Evolutionary conservation across 1,140 invertebrate genomes (phyloP).

Genomic region (Oncopeltus fasciatus): DNA sequence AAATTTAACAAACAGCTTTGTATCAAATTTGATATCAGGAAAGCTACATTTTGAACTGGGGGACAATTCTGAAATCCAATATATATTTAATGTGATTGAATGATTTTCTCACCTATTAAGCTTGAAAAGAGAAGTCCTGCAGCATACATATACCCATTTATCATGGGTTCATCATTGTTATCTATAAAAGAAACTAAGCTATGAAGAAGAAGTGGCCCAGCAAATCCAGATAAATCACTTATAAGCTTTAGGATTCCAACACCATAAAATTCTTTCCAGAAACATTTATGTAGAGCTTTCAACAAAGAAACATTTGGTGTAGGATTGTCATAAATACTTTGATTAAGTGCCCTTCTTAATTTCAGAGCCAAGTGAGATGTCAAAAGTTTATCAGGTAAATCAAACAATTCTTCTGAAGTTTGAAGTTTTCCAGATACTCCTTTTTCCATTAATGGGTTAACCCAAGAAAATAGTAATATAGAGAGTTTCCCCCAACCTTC

Average conservation of each 20-base stretch:
- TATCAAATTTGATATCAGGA: too few relatives aligned
- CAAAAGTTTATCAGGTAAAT: slow-evolving; percentile 57
- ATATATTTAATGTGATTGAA: too few relatives aligned
- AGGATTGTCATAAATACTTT: slow-evolving; percentile 11
- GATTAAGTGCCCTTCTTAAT: slow-evolving; percentile 37
- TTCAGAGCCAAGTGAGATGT: slow-evolving; percentile 41
- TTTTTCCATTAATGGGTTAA: slow-evolving; percentile 69
- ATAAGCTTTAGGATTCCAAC: slow-evolving; percentile 78
- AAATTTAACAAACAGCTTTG: too few relatives aligned
- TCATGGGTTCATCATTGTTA: slow-evolving; percentile 45
- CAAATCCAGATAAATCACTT: slow-evolving; percentile 69
- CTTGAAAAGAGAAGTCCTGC: slow-evolving; percentile 49
- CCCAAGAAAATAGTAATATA: slow-evolving; percentile 74
- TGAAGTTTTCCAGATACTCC: slow-evolving; percentile 57
- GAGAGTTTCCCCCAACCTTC: slow-evolving; percentile 54
- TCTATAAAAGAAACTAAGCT: slow-evolving; percentile 68
- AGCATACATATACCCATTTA: slow-evolving; percentile 68
- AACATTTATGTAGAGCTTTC: slow-evolving; percentile 60
- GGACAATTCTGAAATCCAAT: too few relatives aligned
- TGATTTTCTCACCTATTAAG: slow-evolving; percentile 45
- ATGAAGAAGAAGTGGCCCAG: slow-evolving; percentile 76
- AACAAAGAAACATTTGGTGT: slow-evolving; percentile 40
- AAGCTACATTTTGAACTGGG: too few relatives aligned
- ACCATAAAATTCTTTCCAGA: slow-evolving; percentile 74
- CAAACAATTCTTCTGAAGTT: slow-evolving; percentile 67